A percentile compares a stretch with the other conserved stretches of the same genome.
Conservation (phyloP, 2,888 invertebrate genomes). For the Dendrolimus pini region DNA sequence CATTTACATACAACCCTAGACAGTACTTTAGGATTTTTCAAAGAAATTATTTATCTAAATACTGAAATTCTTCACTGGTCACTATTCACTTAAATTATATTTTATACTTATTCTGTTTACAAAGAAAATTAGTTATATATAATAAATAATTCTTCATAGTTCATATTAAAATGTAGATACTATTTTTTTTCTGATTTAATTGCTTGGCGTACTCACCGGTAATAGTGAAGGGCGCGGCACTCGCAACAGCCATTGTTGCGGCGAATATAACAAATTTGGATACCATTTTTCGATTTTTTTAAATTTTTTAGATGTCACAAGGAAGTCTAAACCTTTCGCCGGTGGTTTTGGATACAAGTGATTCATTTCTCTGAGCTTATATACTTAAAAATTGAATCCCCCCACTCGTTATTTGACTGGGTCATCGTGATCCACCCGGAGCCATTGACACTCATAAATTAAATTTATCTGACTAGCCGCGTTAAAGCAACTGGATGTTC, state of each 20-base stretch:
- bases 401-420: conserved; percentile 47
- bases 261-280: conserved; percentile 42
- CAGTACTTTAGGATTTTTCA: no score
- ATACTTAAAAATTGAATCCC: conserved; percentile 51
- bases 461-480: conserved; percentile 49
- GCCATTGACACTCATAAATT: conserved; percentile 58
- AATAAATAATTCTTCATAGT: no score
- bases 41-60: no score
- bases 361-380: conserved; percentile 58
- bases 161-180: no score
- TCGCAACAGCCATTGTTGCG: conserved; percentile 36
- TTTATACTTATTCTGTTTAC: no score
- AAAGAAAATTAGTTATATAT: no score
- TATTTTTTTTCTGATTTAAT: no score
- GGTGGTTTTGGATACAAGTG: conserved; percentile 49
- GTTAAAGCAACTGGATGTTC: conserved; percentile 49
- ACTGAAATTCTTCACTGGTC: no score
- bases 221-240: conserved; percentile 5
- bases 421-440: conserved; percentile 43
- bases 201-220: conserved; percentile 19
- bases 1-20: no score
- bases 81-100: no score
- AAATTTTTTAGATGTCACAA: conserved; percentile 15
- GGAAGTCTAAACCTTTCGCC: conserved; percentile 46
- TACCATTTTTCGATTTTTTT: conserved; percentile 36